Evolutionary conservation across 2,888 invertebrate species (phyloP).

Genomic region (Glomeris marginata): DNA sequence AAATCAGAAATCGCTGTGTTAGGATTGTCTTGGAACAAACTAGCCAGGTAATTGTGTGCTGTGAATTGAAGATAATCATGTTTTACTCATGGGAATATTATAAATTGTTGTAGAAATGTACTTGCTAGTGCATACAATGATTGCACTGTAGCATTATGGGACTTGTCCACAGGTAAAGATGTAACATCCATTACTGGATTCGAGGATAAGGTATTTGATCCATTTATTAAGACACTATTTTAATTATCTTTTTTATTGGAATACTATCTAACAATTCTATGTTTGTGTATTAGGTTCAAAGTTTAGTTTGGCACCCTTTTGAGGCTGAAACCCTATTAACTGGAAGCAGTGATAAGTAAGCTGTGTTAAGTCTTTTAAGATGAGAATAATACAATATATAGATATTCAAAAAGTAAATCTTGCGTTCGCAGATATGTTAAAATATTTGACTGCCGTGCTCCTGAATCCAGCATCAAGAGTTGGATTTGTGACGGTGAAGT

Average conservation of each 20-base stretch:
- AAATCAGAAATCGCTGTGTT: conserved; percentile 53
- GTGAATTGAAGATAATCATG: not conserved
- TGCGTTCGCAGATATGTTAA: conserved; percentile 42
- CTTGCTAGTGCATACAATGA: conserved; percentile 90
- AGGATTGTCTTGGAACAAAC: conserved; percentile 77
- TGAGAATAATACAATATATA: conserved; percentile 6
- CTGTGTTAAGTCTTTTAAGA: conserved; percentile 10
- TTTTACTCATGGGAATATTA: too few species aligned
- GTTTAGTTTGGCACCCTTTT: conserved; percentile 63
- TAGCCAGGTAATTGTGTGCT: conserved; percentile 40
- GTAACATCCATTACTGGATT: conserved; percentile 59
- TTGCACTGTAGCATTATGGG: conserved; percentile 75
- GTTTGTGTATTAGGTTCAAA: conserved; percentile 41
- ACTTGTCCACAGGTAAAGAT: conserved; percentile 62
- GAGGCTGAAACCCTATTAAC: conserved; percentile 68
- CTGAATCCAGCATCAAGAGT: conserved; percentile 38
- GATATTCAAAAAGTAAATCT: not conserved
- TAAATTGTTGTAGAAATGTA: conserved; percentile 51
- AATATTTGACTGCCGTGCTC: conserved; percentile 62
- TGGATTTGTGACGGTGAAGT: conserved; percentile 70
- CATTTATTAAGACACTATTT: too few species aligned
- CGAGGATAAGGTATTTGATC: conserved; percentile 51
- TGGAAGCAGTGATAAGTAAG: conserved; percentile 61
- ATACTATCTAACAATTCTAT: not conserved
- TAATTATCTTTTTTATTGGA: not conserved